Evolutionary conservation across 2,888 invertebrate genomes (phyloP).

Genomic region (Meloe dianella): DNA sequence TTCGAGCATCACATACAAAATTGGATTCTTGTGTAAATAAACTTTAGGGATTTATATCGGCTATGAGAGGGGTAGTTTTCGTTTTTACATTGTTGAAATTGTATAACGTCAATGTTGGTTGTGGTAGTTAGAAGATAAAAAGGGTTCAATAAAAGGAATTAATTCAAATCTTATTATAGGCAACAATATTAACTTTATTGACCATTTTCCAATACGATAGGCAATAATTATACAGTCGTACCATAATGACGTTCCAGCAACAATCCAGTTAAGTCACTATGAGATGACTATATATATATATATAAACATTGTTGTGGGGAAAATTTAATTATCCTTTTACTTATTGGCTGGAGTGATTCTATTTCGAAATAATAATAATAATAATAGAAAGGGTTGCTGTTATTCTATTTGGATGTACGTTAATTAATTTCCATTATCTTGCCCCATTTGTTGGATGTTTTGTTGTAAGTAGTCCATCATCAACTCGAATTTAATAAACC

Average conservation of each 20-base stretch:
- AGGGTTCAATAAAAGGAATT: not conserved
- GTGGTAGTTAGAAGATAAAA: not conserved
- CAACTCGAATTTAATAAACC: not conserved
- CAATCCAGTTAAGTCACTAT: no score
- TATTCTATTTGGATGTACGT: not conserved
- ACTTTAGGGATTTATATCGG: not conserved
- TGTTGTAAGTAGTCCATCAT: not conserved
- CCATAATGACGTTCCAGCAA: no score
- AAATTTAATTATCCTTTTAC: no score
- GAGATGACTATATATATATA: no score
- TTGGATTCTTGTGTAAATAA: slow-evolving; percentile 12
- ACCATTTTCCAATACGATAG: not conserved
- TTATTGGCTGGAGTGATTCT: not conserved
- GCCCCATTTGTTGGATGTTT: no score
- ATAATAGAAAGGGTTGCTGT: not conserved
- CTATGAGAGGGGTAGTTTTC: not conserved
- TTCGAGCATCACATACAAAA: not conserved
- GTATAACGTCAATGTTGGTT: no score
- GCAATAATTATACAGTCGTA: not conserved
- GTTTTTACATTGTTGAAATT: not conserved
- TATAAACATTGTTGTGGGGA: no score
- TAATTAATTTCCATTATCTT: slow-evolving; percentile 12
- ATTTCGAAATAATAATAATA: not conserved
- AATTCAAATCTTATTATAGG: not conserved
- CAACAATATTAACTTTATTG: slow-evolving; percentile 1